Percentiles rank a stretch among this genome's conserved stretches.
These are phyloP conservation scores for Cochlearius cochlearius DNA, from an alignment of 2,113 vertebrate genomes.

Conservation along the genomic window DNA sequence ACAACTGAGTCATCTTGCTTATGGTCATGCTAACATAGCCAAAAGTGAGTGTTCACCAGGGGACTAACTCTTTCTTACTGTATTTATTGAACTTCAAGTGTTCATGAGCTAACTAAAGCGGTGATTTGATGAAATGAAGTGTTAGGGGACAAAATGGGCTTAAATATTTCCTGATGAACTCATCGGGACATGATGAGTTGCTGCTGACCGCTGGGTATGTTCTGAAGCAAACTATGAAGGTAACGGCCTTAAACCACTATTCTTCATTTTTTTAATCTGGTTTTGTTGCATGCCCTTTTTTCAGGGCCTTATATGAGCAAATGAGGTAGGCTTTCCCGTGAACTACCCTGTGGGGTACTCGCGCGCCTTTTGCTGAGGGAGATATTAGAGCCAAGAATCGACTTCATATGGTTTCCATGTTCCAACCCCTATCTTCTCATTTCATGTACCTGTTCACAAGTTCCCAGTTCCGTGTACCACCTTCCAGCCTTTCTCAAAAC, in stretches of 20 bases:
- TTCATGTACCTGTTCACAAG: not conserved
- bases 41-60: not conserved
- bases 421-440: not conserved
- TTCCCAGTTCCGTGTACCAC: not conserved
- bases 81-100: not conserved
- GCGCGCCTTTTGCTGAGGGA: not conserved
- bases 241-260: not conserved
- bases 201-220: not conserved
- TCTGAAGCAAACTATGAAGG: not conserved
- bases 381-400: not conserved
- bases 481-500: not conserved
- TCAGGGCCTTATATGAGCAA: rapidly evolving
- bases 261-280: not conserved
- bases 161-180: not conserved
- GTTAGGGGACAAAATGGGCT: not conserved
- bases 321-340: rapidly evolving
- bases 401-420: not conserved
- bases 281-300: not conserved
- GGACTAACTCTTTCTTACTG: not conserved
- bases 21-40: not conserved
- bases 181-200: not conserved
- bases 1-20: not conserved
- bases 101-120: not conserved
- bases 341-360: not conserved
- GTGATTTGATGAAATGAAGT: not conserved